Evolutionary conservation across 2,113 vertebrate species (phyloP), one percentile per base, ranked within the genome.

Genomic region (Rostratula benghalensis): DNA sequence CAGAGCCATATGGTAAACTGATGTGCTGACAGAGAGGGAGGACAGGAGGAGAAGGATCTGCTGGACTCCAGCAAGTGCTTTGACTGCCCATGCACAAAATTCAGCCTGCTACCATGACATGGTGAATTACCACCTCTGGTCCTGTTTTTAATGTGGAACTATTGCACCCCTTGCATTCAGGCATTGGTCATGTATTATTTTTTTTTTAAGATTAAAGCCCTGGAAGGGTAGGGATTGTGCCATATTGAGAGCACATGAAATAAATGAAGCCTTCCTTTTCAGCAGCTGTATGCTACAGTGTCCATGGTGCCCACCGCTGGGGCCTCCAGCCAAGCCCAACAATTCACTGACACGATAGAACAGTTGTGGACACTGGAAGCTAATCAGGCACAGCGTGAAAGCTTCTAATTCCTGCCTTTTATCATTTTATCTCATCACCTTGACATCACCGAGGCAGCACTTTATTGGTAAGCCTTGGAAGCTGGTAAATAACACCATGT

Each of bases 291-390:
- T 77, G 51, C 45, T 71, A 4, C 39, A 64, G 50, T 11, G 5
- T 61, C 48, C 3, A 1, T 65, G 53, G 31, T 37, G 46, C 37
- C 16, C 45, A 63, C 7, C 0, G 0, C 41, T 9, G 6, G 37
- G 53, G 15, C 33, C 46, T 89, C 70, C 86, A 93, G 35, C 39
- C 70, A 83, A 89, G 50, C 56, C 30, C 9, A 4, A 41, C 54
- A 87, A 37, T 87, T 94, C 81, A 33, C 14, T 64, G 51, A n/a
- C 77, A 60, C 30, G 46, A 60, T 20, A 67, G 53, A 85, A 83
- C 3, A 10, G 59, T 64, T 76, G 70, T 77, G 63, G 57, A 75
- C 80, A 65, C 67, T 23, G 31, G 27, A 46, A 92, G 41, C 73
- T 88, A 60, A 60, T 67, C 83, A 76, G 77, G 59, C 63, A 85